Percentiles rank a stretch among this genome's conserved stretches.
Evolutionary conservation across 1,140 invertebrate genomes (phyloP).

Genomic region (Drosophila eugracilis): DNA sequence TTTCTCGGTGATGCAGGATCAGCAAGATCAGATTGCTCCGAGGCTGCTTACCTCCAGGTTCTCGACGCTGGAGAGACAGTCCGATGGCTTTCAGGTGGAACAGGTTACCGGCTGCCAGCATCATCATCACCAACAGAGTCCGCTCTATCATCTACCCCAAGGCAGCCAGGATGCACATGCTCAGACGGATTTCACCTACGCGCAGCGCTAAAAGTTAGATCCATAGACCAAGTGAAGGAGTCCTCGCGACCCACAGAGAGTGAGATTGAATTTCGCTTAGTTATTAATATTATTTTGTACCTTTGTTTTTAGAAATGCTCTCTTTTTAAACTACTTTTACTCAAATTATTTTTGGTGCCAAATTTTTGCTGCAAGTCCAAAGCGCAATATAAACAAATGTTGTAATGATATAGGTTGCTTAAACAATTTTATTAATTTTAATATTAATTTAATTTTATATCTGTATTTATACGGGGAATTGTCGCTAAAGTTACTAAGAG

Average conservation of each 20-base stretch:
- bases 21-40: constrained; percentile 10
- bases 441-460: constrained; percentile 24
- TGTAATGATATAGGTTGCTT: constrained; percentile 70
- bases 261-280: constrained; percentile 52
- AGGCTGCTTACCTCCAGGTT: constrained; percentile 12
- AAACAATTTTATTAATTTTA: constrained; percentile 29
- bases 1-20: constrained; percentile 63
- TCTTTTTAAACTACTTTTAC: constrained; percentile 10
- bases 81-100: constrained; percentile 30
- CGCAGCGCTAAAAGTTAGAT: constrained; percentile 35
- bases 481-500: constrained; percentile 77
- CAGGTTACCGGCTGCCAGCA: constrained; percentile 41
- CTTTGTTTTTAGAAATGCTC: constrained; percentile 27
- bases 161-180: constrained; percentile 63
- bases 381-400: constrained; percentile 66
- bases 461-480: constrained; percentile 50
- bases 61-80: constrained; percentile 39
- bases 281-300: constrained; percentile 32
- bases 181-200: constrained; percentile 71
- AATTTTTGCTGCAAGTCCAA: constrained; percentile 63
- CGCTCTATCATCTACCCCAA: constrained; percentile 13
- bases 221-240: background rate
- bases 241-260: constrained; percentile 42
- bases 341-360: constrained; percentile 69
- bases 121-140: constrained; percentile 48